phyloP scores from a whole-genome alignment of 2,797 vertebrate species.

The Anguilla marmorata region DNA sequence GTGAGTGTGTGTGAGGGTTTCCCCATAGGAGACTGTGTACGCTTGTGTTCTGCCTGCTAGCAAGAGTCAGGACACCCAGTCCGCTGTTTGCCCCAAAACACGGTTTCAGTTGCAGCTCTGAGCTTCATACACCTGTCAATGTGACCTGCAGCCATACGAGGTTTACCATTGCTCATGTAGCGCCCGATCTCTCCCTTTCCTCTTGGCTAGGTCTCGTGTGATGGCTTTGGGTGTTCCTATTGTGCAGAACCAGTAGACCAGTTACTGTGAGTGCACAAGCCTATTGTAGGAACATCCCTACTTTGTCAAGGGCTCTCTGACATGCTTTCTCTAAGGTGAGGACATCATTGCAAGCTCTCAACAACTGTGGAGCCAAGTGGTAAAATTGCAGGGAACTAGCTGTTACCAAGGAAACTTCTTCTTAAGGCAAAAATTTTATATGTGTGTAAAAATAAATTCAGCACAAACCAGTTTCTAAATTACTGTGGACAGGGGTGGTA shows the following conservation, averaged over 20 bases:
- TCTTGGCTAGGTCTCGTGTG: background rate
- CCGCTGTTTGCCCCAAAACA: too few relatives aligned
- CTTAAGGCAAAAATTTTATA: background rate
- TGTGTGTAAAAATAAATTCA: background rate
- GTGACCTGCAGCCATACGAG: background rate
- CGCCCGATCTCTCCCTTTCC: background rate
- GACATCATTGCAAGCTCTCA: background rate
- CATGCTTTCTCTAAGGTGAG: background rate
- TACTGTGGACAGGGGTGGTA: background rate
- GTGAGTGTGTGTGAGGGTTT: too few relatives aligned
- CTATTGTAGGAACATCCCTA: too few relatives aligned
- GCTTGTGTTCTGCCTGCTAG: background rate
- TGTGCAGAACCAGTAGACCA: background rate
- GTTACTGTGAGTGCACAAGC: background rate
- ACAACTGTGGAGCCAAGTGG: background rate
- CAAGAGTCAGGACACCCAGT: background rate
- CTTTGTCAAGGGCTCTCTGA: background rate
- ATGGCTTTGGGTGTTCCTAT: background rate
- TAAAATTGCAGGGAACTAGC: background rate
- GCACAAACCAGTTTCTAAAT: background rate
- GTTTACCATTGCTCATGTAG: background rate
- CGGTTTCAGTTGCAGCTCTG: background rate
- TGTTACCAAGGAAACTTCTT: background rate
- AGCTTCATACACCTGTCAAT: background rate
- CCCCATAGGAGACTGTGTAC: too few relatives aligned